Evolutionary conservation across 1,140 invertebrate genomes (phyloP).

Genomic region (Anthonomus grandis): DNA sequence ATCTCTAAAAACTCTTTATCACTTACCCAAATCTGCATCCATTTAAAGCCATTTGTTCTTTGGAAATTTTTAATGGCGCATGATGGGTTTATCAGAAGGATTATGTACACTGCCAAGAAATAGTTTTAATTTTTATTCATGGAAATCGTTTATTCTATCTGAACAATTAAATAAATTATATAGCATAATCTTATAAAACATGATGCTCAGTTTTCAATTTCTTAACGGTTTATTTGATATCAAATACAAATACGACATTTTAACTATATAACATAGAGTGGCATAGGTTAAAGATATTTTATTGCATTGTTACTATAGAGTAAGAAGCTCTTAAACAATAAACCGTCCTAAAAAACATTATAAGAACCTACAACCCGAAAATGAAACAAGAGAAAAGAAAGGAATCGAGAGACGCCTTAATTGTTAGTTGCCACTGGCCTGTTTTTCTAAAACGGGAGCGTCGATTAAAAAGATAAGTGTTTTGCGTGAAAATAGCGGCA

Average conservation of each 20-base stretch:
- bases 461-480: constrained; percentile 14
- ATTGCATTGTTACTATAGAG: not conserved
- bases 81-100: no score
- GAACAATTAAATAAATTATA: no score
- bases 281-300: not conserved
- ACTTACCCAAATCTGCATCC: no score
- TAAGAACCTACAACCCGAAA: not conserved
- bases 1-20: no score
- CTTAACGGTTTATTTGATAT: not conserved
- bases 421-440: constrained; percentile 11
- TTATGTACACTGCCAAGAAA: no score
- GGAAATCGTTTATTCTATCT: no score
- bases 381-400: constrained; percentile 11
- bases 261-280: not conserved
- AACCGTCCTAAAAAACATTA: no score
- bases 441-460: not conserved
- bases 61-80: no score
- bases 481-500: constrained; percentile 15
- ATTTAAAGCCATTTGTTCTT: no score
- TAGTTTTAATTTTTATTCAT: no score
- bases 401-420: constrained; percentile 11
- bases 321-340: not conserved
- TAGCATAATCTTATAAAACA: no score
- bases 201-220: not conserved
- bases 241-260: no score